phyloP scores from a whole-genome alignment of 2,888 invertebrate species.

The Hypomecis punctinalis region DNA sequence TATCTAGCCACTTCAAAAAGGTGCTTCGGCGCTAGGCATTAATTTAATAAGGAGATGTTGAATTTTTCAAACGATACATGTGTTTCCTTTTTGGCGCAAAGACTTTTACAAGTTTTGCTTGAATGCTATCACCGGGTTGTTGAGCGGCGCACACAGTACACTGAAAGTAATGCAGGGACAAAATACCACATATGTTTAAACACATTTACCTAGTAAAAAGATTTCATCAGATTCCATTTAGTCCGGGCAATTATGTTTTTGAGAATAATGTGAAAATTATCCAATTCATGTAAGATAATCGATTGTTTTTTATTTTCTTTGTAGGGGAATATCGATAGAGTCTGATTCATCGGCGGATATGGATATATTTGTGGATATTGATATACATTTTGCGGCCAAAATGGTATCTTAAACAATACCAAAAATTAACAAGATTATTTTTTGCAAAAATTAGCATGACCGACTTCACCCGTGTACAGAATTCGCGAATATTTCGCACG shows the following conservation, averaged over 20 bases:
- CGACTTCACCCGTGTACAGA: no score
- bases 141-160: constrained; percentile 60
- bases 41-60: constrained; percentile 64
- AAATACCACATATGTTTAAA: constrained; percentile 13
- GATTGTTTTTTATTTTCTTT: constrained; percentile 3
- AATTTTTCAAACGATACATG: constrained; percentile 60
- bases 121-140: constrained; percentile 36
- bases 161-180: constrained; percentile 58
- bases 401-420: constrained; percentile 32
- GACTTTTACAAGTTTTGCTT: constrained; percentile 58
- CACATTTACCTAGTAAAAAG: constrained; percentile 18
- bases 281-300: constrained; percentile 22
- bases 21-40: neutral
- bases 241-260: constrained; percentile 22
- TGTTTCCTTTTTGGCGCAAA: constrained; percentile 63
- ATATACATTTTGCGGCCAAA: constrained; percentile 26
- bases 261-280: constrained; percentile 18
- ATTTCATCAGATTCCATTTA: constrained; percentile 23
- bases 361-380: constrained; percentile 11
- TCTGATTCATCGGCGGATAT: neutral
- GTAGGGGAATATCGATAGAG: neutral
- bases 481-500: no score
- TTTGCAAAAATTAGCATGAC: no score
- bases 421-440: no score
- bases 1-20: neutral